phyloP scores from a whole-genome alignment of 2,888 invertebrate genomes.

The Pherbina coryleti region DNA sequence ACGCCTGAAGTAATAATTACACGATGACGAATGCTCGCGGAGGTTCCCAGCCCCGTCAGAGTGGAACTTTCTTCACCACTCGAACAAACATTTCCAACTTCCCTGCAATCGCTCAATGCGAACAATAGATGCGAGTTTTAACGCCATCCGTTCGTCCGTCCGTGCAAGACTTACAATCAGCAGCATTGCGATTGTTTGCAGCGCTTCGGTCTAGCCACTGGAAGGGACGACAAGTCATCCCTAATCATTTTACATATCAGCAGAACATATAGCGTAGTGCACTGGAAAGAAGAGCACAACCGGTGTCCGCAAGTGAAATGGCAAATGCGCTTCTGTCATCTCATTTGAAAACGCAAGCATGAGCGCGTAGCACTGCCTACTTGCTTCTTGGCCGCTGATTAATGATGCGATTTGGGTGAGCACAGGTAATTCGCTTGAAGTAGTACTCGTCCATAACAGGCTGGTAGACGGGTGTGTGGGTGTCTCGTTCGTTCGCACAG shows the following conservation, averaged over 20 bases:
- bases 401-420: constrained; percentile 55
- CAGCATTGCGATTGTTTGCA: not conserved
- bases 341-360: constrained; percentile 60
- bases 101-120: not conserved
- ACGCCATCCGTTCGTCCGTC: too few relatives aligned
- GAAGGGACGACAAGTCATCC: constrained; percentile 6
- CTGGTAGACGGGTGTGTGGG: constrained; percentile 29
- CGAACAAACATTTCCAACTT: not conserved
- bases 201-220: not conserved
- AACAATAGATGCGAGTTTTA: not conserved
- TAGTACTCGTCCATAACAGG: constrained; percentile 35
- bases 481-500: constrained; percentile 47
- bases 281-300: constrained; percentile 37
- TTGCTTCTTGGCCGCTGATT: constrained; percentile 51
- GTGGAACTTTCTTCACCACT: constrained; percentile 7
- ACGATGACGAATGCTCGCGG: constrained; percentile 20
- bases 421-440: constrained; percentile 41
- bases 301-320: constrained; percentile 24
- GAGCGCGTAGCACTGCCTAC: constrained; percentile 64
- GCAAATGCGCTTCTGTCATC: constrained; percentile 54
- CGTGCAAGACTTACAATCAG: too few relatives aligned
- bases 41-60: not conserved
- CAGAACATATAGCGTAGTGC: not conserved
- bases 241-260: not conserved
- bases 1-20: constrained; percentile 27